These are phyloP conservation scores for Psilopsiagon aurifrons DNA, from an alignment of 2,113 vertebrate species.

Conservation along the genomic window DNA sequence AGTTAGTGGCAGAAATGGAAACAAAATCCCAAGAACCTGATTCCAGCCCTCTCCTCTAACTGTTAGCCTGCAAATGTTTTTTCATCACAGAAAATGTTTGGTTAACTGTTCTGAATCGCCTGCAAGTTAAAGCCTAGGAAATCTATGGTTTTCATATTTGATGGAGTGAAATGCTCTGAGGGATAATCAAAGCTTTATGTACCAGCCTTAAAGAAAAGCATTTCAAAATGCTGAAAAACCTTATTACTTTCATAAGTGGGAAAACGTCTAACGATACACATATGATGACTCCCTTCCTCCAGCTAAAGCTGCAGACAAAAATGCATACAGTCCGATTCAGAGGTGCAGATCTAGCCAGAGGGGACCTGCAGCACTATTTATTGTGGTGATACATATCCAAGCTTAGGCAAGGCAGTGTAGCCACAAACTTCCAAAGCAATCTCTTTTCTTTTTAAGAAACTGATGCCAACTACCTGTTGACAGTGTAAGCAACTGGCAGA, in stretches of 20 bases:
- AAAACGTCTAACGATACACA: neutral
- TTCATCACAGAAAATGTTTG: conserved; percentile 22
- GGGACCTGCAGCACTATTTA: neutral
- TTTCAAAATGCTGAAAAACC: conserved; percentile 21
- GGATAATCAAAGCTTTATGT: conserved; percentile 33
- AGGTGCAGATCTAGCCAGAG: neutral
- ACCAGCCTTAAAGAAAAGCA: conserved; percentile 25
- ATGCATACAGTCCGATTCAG: neutral
- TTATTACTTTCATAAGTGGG: neutral
- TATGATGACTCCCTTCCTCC: neutral
- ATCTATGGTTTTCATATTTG: conserved; percentile 49
- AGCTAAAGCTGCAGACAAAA: neutral
- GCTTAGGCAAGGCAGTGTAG: neutral
- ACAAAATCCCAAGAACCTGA: neutral
- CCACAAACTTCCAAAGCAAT: neutral
- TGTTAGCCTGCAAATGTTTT: neutral
- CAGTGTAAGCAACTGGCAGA: rapidly evolving
- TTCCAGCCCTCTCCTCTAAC: neutral
- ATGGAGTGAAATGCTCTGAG: conserved; percentile 61
- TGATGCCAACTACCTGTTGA: neutral
- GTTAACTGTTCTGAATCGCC: conserved; percentile 17
- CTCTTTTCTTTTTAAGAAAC: neutral
- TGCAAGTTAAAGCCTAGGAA: conserved; percentile 38
- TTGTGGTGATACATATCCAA: neutral
- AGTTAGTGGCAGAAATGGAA: neutral